phyloP scores from a whole-genome alignment of 2,888 invertebrate species.

The Lasioglossum malachurum region DNA sequence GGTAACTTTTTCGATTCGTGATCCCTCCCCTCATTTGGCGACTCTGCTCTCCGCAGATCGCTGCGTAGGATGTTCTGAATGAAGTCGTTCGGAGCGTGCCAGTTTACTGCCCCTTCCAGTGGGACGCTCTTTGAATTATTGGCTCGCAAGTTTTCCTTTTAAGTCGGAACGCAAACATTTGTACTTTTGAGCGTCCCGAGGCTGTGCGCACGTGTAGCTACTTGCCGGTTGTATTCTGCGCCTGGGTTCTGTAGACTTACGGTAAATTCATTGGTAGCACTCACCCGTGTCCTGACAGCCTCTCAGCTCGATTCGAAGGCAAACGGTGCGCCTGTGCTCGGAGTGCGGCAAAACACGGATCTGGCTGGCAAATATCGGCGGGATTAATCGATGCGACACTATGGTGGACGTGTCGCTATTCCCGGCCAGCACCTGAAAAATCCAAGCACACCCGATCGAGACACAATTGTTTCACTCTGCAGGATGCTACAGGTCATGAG shows the following conservation, averaged over 20 bases:
- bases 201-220: neutral
- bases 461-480: neutral
- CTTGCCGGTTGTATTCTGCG: neutral
- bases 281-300: constrained; percentile 90
- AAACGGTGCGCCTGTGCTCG: constrained; percentile 90
- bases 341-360: constrained; percentile 91
- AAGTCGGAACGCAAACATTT: neutral
- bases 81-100: neutral
- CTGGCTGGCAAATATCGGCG: constrained; percentile 90
- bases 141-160: neutral
- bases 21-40: too few relatives aligned
- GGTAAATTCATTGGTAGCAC: constrained; percentile 67
- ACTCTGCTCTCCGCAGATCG: neutral
- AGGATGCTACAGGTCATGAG: neutral
- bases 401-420: constrained; percentile 91
- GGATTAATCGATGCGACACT: constrained; percentile 88
- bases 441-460: neutral
- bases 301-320: constrained; percentile 90
- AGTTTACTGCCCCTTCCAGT: neutral
- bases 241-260: neutral
- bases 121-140: neutral
- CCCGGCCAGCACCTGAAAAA: constrained; percentile 88
- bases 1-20: too few relatives aligned
- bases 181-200: neutral
- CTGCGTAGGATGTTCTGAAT: neutral